A percentile compares a stretch with the other conserved stretches of the same genome.
Evolutionary conservation across 1,140 invertebrate species (phyloP).

Genomic region (Lepidurus apus): DNA sequence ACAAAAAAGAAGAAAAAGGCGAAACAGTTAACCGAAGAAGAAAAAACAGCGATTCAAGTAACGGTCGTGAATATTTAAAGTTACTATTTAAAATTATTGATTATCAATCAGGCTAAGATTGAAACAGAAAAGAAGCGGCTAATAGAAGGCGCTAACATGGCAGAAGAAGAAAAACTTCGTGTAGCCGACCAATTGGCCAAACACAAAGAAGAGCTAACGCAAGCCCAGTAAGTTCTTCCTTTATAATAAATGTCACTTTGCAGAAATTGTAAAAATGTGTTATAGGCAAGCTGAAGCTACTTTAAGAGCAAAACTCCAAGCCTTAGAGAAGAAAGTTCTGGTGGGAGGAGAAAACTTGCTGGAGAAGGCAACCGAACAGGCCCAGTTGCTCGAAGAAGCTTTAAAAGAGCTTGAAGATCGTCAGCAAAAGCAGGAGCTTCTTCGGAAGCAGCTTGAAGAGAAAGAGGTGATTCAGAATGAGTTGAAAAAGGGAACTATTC

Average conservation of each 20-base stretch:
- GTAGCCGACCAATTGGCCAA: slow-evolving; percentile 48
- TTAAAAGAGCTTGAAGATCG: slow-evolving; percentile 82
- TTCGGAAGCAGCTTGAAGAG: slow-evolving; percentile 72
- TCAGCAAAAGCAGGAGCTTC: slow-evolving; percentile 70
- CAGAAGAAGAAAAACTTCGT: slow-evolving; percentile 65
- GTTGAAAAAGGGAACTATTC: background rate
- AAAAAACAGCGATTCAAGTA: slow-evolving; percentile 28
- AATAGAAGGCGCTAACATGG: slow-evolving; percentile 51
- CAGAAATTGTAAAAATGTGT: background rate
- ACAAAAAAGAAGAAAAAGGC: slow-evolving; percentile 37
- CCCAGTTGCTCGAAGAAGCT: slow-evolving; percentile 80
- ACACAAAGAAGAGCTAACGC: slow-evolving; percentile 51
- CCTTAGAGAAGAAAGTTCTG: slow-evolving; percentile 90
- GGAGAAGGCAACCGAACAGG: slow-evolving; percentile 93
- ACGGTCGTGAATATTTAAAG: background rate
- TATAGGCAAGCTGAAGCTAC: slow-evolving; percentile 46
- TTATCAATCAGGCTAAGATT: slow-evolving; percentile 45
- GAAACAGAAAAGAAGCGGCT: slow-evolving; percentile 50
- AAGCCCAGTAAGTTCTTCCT: slow-evolving; percentile 48
- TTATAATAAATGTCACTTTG: slow-evolving; percentile 16
- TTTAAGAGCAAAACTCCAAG: slow-evolving; percentile 77
- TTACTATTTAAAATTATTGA: background rate
- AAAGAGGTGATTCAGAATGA: slow-evolving; percentile 56
- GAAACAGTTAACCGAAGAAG: slow-evolving; percentile 20
- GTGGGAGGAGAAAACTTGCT: slow-evolving; percentile 97